Evolutionary conservation across 2,888 invertebrate species (phyloP).

Genomic region (Campoletis raptor): DNA sequence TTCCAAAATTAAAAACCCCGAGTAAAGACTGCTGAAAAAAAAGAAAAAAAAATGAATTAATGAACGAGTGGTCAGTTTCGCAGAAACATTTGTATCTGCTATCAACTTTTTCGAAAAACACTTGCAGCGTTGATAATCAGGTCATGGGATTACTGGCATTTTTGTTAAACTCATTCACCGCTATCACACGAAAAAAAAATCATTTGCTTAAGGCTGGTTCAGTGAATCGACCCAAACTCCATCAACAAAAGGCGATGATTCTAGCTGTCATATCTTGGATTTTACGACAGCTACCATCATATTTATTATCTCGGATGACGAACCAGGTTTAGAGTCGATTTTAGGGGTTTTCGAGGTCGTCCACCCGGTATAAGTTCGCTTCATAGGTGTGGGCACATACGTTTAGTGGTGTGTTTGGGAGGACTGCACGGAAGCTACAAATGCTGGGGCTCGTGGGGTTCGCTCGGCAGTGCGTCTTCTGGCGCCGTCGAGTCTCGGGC

Average conservation of each 20-base stretch:
- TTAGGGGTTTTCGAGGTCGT: neutral
- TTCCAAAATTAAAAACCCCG: neutral
- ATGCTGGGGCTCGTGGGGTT: slow-evolving; percentile 73
- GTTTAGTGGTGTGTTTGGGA: neutral
- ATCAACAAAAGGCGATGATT: neutral
- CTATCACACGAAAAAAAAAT: neutral
- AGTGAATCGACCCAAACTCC: neutral
- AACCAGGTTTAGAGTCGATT: neutral
- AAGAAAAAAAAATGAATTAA: neutral
- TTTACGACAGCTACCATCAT: neutral
- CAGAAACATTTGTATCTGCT: no score
- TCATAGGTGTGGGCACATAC: slow-evolving; percentile 26
- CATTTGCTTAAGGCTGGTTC: neutral
- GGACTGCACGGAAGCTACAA: slow-evolving; percentile 73
- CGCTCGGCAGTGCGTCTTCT: slow-evolving; percentile 78
- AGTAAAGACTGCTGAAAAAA: neutral
- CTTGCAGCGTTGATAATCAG: neutral
- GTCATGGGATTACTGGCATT: no score
- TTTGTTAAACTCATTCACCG: neutral
- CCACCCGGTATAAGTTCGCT: neutral
- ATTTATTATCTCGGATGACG: neutral
- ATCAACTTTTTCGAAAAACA: no score
- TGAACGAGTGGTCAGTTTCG: no score
- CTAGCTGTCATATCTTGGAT: neutral
- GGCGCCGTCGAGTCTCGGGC: slow-evolving; percentile 82